A percentile compares a stretch with the other conserved stretches of the same genome.
phyloP scores from a whole-genome alignment of 2,888 invertebrate genomes.

The Toxonevra muliebris region DNA sequence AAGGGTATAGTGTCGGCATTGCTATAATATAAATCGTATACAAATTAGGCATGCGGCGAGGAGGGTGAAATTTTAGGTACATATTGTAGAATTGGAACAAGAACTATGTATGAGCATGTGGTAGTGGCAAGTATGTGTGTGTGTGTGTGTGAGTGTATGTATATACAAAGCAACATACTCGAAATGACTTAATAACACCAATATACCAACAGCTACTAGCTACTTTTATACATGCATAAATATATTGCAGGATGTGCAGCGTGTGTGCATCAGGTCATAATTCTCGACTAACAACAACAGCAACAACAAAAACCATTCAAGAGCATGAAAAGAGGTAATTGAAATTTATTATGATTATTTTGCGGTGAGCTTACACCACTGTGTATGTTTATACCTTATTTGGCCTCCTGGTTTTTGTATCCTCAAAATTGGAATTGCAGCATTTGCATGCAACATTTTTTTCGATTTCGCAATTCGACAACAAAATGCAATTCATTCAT shows the following conservation, averaged over 20 bases:
- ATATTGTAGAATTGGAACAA: too few species aligned
- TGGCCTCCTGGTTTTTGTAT: conserved; percentile 2
- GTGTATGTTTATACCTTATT: neutral
- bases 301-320: neutral
- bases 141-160: neutral
- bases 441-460: conserved; percentile 31
- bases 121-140: neutral
- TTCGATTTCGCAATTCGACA: conserved; percentile 16
- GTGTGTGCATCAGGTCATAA: conserved; percentile 37
- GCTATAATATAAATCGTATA: too few species aligned
- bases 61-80: too few species aligned
- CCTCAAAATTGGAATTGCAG: conserved; percentile 7
- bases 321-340: conserved; percentile 54
- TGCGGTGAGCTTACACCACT: conserved; percentile 38
- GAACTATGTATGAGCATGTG: neutral
- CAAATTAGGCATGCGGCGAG: too few species aligned
- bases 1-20: neutral
- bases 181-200: conserved; percentile 57
- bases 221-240: conserved; percentile 23
- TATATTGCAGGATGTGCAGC: conserved; percentile 19
- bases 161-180: conserved; percentile 26
- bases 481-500: conserved; percentile 14
- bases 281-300: conserved; percentile 28
- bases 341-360: conserved; percentile 64
- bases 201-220: conserved; percentile 3